Percentiles rank a stretch among this genome's conserved stretches.
Conservation (phyloP, 2,797 vertebrate species). For the Thalassophryne amazonica region DNA sequence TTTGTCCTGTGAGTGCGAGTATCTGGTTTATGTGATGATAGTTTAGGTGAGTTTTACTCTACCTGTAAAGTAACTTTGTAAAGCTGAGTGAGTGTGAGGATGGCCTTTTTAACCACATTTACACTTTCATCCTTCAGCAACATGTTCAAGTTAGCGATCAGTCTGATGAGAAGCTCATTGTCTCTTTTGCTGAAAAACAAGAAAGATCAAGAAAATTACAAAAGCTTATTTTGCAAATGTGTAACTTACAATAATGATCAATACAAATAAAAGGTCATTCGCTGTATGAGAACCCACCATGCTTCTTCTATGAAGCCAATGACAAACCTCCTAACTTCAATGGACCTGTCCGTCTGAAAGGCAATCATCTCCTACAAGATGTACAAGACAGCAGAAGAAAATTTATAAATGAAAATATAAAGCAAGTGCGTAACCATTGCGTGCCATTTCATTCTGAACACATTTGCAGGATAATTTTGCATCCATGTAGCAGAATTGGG, state of each 20-base stretch:
- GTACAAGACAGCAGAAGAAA: not conserved
- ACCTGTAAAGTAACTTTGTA: constrained; percentile 94
- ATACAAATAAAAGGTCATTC: not conserved
- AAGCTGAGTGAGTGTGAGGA: constrained; percentile 93
- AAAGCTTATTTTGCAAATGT: not conserved
- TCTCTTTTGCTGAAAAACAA: constrained; percentile 84
- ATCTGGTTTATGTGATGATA: too few relatives aligned
- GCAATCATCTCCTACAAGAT: constrained; percentile 88
- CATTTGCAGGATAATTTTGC: too few relatives aligned
- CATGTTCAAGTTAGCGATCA: constrained; percentile 95
- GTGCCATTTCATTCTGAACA: not conserved
- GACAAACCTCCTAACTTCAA: constrained; percentile 92
- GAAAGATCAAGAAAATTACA: not conserved
- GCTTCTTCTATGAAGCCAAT: constrained; percentile 96
- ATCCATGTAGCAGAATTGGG: not conserved
- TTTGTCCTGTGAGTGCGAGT: too few relatives aligned
- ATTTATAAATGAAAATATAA: not conserved
- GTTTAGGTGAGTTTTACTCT: too few relatives aligned
- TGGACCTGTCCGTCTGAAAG: constrained; percentile 92
- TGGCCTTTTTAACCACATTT: constrained; percentile 94
- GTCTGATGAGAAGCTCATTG: constrained; percentile 88
- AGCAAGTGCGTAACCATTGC: not conserved
- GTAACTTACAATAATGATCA: not conserved
- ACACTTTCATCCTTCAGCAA: constrained; percentile 91
- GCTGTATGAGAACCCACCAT: constrained; percentile 76